phyloP scores from a whole-genome alignment of 2,113 vertebrate genomes.

The Sitta europaea region DNA sequence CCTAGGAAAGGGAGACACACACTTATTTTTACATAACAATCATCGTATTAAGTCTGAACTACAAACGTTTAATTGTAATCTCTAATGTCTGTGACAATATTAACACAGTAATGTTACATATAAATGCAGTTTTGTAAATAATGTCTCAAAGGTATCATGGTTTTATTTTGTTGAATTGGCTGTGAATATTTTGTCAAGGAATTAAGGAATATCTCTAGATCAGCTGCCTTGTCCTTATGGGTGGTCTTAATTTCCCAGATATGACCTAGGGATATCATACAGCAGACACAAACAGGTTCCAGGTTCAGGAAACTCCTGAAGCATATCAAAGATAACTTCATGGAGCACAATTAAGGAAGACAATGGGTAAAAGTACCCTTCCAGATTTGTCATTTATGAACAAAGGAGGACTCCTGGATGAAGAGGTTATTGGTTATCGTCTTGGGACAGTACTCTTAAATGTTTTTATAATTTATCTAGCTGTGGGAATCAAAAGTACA shows the following conservation, averaged over 20 bases:
- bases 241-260: not conserved
- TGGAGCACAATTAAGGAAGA: not conserved
- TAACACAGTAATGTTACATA: not conserved
- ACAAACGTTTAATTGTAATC: not conserved
- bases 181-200: not conserved
- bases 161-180: not conserved
- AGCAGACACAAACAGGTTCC: not conserved
- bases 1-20: not conserved
- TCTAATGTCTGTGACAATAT: not conserved
- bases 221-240: not conserved
- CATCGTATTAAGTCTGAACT: not conserved
- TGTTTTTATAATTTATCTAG: not conserved
- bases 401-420: not conserved
- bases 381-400: not conserved
- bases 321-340: accelerated
- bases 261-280: not conserved
- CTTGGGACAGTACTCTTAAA: not conserved
- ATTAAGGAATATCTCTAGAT: not conserved
- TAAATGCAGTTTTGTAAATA: not conserved
- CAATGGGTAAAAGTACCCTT: not conserved
- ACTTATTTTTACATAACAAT: not conserved
- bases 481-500: not conserved
- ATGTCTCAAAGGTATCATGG: accelerated
- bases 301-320: not conserved
- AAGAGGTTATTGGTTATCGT: not conserved